Conservation (phyloP, 2,113 vertebrate genomes). For the Chrysemys picta region DNA sequence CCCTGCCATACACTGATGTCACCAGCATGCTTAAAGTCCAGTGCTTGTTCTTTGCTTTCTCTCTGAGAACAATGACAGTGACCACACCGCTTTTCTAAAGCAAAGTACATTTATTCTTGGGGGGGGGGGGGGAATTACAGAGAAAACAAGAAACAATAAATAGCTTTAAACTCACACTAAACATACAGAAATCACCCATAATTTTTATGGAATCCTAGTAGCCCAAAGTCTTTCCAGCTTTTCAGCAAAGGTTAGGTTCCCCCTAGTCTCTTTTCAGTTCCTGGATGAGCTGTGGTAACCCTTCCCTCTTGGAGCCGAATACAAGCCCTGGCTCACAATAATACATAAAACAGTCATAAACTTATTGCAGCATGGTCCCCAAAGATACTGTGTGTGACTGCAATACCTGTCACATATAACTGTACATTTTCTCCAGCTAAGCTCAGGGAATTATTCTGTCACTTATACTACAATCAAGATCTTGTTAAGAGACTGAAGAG, state of each 20-base stretch:
- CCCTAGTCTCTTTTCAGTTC: not conserved
- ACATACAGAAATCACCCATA: not conserved
- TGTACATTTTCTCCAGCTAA: not conserved
- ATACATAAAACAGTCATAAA: not conserved
- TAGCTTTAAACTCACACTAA: not conserved
- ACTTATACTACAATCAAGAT: not conserved
- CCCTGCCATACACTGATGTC: not conserved
- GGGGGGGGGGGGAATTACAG: not conserved
- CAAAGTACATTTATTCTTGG: not conserved
- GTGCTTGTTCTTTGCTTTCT: not conserved
- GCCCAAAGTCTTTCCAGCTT: not conserved
- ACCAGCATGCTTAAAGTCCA: no score
- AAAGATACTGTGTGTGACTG: not conserved
- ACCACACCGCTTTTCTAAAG: not conserved
- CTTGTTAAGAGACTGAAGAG: not conserved
- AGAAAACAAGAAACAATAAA: not conserved
- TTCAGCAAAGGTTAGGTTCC: not conserved
- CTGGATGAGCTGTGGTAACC: not conserved
- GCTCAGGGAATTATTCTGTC: not conserved
- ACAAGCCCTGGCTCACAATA: not conserved
- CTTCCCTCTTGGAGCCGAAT: not conserved
- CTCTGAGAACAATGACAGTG: not conserved
- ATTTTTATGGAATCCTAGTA: not conserved
- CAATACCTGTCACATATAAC: not conserved
- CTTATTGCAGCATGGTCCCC: not conserved